phyloP scores from a whole-genome alignment of 2,797 vertebrate genomes.

The Coendou prehensilis region DNA sequence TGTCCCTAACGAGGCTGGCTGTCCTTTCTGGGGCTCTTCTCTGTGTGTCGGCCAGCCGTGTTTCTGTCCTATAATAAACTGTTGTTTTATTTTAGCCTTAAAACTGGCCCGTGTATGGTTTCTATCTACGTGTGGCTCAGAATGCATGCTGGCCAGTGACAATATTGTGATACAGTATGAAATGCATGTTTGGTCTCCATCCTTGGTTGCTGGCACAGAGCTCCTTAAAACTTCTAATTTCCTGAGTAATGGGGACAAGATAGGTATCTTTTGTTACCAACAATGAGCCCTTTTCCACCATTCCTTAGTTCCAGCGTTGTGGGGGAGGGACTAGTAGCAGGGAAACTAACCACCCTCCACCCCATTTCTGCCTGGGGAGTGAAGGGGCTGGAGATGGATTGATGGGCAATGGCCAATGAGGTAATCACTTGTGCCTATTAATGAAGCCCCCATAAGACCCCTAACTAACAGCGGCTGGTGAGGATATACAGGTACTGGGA shows the following conservation, averaged over 20 bases:
- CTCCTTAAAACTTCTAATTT: not conserved
- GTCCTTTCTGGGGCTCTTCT: not conserved
- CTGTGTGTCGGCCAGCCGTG: not conserved
- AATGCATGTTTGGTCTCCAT: not conserved
- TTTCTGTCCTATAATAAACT: not conserved
- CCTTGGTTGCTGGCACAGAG: not conserved
- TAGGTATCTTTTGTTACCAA: not conserved
- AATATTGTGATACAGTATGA: not conserved
- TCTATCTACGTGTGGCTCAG: not conserved
- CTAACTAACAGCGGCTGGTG: not conserved
- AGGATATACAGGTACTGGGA: not conserved
- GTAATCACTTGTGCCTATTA: not conserved
- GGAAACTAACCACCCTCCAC: not conserved
- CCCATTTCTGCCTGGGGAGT: not conserved
- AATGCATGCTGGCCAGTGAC: not conserved
- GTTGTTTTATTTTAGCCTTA: not conserved
- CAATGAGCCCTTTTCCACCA: not conserved
- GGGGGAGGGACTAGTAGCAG: not conserved
- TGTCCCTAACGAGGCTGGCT: not conserved
- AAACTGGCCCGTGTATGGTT: not conserved
- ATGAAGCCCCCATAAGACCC: not conserved
- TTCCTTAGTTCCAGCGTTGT: not conserved
- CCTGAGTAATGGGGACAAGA: not conserved
- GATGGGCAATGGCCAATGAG: not conserved
- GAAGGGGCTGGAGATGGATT: not conserved